Conservation (phyloP, 2,113 vertebrate species). For the Anhinga rufa region DNA sequence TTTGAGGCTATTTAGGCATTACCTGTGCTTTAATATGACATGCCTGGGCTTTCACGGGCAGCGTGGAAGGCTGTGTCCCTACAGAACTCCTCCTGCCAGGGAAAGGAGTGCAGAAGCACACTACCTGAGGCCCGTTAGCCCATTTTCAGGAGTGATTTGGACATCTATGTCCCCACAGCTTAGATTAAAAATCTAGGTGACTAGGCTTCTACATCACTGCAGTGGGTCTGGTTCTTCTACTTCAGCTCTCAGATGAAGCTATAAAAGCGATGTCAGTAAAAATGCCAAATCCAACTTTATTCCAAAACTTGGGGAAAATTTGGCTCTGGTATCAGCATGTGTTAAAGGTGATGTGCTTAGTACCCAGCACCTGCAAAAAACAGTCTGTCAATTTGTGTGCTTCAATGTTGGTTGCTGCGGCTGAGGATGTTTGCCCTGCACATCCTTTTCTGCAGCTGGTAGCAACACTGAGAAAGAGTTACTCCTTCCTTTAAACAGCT, state of each 20-base stretch:
- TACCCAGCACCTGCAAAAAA: not conserved
- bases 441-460: not conserved
- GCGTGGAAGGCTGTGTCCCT: not conserved
- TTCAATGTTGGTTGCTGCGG: not conserved
- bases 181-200: not conserved
- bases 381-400: not conserved
- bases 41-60: not conserved
- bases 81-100: not conserved
- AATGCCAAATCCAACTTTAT: not conserved
- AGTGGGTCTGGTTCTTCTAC: not conserved
- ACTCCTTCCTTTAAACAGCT: not conserved
- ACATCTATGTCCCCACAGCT: accelerated
- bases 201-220: not conserved
- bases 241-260: not conserved
- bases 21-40: not conserved
- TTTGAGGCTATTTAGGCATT: not conserved
- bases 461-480: not conserved
- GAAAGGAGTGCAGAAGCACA: not conserved
- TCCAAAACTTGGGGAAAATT: not conserved
- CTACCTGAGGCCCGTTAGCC: not conserved
- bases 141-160: not conserved
- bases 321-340: not conserved
- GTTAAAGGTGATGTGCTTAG: not conserved
- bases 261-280: not conserved
- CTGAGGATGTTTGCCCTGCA: not conserved